These are phyloP conservation scores for Cheilosia grossa DNA, from an alignment of 2,888 invertebrate species.

Conservation along the genomic window DNA sequence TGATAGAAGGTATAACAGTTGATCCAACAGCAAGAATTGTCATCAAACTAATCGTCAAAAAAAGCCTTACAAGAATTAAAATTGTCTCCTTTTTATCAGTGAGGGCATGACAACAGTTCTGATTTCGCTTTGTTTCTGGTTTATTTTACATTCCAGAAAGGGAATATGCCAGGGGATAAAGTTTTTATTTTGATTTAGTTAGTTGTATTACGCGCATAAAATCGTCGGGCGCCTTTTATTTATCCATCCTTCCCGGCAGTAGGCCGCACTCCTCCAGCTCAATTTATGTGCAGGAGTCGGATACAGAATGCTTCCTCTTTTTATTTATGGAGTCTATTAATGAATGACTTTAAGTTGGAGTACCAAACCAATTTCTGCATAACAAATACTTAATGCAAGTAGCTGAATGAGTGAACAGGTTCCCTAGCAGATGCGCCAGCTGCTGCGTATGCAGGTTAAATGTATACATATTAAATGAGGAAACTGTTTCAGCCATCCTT, in stretches of 20 bases:
- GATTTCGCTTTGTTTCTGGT: not conserved
- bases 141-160: not conserved
- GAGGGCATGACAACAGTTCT: not conserved
- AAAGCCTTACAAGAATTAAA: slow-evolving; percentile 7
- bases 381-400: slow-evolving; percentile 51
- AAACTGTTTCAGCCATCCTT: slow-evolving; percentile 33
- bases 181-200: slow-evolving; percentile 18
- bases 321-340: slow-evolving; percentile 49
- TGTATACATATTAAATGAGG: slow-evolving; percentile 50
- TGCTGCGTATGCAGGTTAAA: slow-evolving; percentile 52
- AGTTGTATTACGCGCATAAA: slow-evolving; percentile 14
- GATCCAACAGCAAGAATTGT: too few species aligned
- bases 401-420: slow-evolving; percentile 30
- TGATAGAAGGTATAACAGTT: too few species aligned
- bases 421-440: slow-evolving; percentile 28
- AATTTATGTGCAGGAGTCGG: not conserved
- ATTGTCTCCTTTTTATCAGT: not conserved
- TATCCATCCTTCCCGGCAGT: slow-evolving; percentile 7
- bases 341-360: slow-evolving; percentile 44
- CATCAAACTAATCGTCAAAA: not conserved
- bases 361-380: slow-evolving; percentile 47
- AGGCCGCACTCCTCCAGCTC: not conserved
- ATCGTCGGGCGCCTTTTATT: slow-evolving; percentile 39
- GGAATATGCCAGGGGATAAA: slow-evolving; percentile 7
- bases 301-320: slow-evolving; percentile 12